These are phyloP conservation scores for Epistrophella euchroma DNA, from an alignment of 2,888 invertebrate genomes.

Conservation along the genomic window DNA sequence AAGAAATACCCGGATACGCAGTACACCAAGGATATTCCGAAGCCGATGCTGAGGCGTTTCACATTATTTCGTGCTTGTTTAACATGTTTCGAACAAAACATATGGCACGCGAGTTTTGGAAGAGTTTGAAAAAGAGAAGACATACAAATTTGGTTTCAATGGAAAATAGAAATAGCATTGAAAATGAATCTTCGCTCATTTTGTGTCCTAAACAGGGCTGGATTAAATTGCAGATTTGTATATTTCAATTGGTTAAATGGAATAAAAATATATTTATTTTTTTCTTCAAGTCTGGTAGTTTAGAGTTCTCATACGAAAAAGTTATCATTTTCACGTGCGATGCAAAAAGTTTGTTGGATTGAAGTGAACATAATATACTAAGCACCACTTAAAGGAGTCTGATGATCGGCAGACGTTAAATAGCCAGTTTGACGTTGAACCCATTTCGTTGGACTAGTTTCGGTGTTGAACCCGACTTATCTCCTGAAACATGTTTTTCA, in stretches of 20 bases:
- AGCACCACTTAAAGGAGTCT: no score
- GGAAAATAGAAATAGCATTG: conserved; percentile 36
- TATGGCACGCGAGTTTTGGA: conserved; percentile 48
- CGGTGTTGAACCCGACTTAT: no score
- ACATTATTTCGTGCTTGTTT: conserved; percentile 76
- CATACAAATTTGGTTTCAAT: conserved; percentile 48
- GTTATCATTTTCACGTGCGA: no score
- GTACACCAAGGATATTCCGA: conserved; percentile 42
- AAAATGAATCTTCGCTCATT: conserved; percentile 33
- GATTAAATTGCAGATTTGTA: not conserved
- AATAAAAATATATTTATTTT: no score
- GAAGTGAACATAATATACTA: no score
- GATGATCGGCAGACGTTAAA: no score
- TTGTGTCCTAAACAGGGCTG: conserved; percentile 36
- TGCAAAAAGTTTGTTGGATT: no score
- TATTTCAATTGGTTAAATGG: not conserved
- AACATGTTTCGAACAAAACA: conserved; percentile 64
- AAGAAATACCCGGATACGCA: conserved; percentile 26
- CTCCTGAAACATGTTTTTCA: no score
- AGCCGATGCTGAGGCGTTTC: conserved; percentile 56
- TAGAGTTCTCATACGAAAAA: no score
- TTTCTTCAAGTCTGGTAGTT: no score
- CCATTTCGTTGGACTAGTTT: no score
- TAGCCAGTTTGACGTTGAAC: no score
- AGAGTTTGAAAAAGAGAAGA: not conserved